Evolutionary conservation across 2,888 invertebrate species (phyloP).

Genomic region (Cacoxenus indagator): DNA sequence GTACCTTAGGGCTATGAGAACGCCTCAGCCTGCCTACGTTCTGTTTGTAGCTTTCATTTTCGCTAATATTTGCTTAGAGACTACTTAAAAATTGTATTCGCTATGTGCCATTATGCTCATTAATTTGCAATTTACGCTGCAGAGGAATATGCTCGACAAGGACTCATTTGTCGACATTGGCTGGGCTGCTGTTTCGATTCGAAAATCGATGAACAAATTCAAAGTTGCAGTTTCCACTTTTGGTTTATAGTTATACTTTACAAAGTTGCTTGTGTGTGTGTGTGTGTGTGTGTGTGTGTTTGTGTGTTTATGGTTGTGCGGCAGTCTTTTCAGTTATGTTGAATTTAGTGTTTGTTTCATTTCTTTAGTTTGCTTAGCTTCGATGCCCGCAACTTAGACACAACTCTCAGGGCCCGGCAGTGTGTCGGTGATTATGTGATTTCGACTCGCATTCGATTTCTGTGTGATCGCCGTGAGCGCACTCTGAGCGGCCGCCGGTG

Average conservation of each 20-base stretch:
- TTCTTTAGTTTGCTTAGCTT: slow-evolving; percentile 46
- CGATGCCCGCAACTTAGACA: slow-evolving; percentile 73
- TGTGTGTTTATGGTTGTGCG: slow-evolving; percentile 48
- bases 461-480: slow-evolving; percentile 61
- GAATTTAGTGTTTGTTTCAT: slow-evolving; percentile 11
- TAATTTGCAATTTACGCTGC: neutral
- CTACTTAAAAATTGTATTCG: slow-evolving; percentile 20
- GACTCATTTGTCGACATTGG: neutral
- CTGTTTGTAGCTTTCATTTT: neutral
- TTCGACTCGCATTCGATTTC: slow-evolving; percentile 74
- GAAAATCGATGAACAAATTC: neutral
- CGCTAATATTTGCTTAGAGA: slow-evolving; percentile 15
- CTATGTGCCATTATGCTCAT: neutral
- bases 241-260: neutral
- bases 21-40: neutral
- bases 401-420: slow-evolving; percentile 91
- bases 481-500: slow-evolving; percentile 38
- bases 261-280: neutral
- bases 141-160: neutral
- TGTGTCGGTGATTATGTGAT: slow-evolving; percentile 86
- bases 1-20: neutral
- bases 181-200: neutral
- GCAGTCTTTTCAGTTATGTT: slow-evolving; percentile 51
- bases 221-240: neutral
- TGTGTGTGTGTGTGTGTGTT: slow-evolving; percentile 16